Conservation (phyloP, 2,797 vertebrate species). For the Morelia viridis region DNA sequence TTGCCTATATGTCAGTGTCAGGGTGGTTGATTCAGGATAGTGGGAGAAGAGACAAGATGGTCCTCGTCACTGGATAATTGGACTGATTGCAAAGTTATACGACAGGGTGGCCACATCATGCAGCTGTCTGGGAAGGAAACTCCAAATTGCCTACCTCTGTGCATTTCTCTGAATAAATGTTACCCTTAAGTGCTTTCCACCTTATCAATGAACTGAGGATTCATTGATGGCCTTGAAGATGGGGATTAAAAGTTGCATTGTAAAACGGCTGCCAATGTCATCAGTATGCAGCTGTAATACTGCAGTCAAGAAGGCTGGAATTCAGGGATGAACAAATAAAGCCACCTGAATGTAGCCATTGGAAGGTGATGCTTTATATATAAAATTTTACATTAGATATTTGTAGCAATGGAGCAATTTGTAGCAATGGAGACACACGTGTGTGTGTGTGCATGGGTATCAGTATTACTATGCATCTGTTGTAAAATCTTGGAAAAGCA, state of each 20-base stretch:
- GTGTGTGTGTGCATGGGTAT: neutral
- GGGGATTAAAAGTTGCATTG: conserved; percentile 46
- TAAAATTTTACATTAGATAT: neutral
- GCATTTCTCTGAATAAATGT: conserved; percentile 52
- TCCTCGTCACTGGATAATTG: neutral
- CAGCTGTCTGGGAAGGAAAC: conserved; percentile 16
- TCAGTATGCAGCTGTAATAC: conserved; percentile 49
- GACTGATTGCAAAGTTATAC: neutral
- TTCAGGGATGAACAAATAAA: neutral
- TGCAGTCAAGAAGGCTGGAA: conserved; percentile 47
- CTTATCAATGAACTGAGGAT: conserved; percentile 48
- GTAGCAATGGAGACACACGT: neutral
- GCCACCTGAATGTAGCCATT: neutral
- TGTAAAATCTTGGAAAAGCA: neutral
- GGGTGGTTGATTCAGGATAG: conserved; percentile 5
- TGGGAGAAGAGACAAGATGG: conserved; percentile 16
- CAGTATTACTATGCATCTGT: neutral
- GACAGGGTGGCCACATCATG: neutral
- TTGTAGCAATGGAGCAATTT: neutral
- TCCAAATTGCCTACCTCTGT: conserved; percentile 34
- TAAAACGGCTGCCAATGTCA: conserved; percentile 41
- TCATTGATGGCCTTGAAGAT: conserved; percentile 47
- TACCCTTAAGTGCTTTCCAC: conserved; percentile 46
- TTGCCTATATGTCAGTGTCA: conserved; percentile 35
- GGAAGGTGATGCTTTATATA: neutral